These are phyloP conservation scores for Drosophila neotestacea DNA, from an alignment of 2,888 invertebrate genomes.

Conservation along the genomic window DNA sequence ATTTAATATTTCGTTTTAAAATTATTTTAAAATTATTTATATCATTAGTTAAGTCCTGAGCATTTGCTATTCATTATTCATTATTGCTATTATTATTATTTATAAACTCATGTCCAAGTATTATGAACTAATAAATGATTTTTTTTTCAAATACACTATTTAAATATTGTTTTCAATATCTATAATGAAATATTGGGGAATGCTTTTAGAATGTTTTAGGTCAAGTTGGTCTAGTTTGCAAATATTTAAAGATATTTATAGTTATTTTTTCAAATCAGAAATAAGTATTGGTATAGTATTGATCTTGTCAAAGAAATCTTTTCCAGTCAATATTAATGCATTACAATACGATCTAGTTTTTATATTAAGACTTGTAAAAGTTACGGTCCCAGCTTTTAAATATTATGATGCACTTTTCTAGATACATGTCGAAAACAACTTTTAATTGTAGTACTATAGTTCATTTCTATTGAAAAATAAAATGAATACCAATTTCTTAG, in stretches of 20 bases:
- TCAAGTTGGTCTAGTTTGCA: not conserved
- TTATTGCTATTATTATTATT: constrained; percentile 16
- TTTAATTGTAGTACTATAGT: too few species aligned
- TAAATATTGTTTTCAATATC: not conserved
- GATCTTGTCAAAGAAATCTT: too few species aligned
- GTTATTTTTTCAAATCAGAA: too few species aligned
- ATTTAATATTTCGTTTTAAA: not conserved
- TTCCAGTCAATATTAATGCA: too few species aligned
- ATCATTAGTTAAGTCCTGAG: not conserved
- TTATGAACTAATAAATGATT: constrained; percentile 31
- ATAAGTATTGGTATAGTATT: too few species aligned
- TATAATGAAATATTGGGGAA: not conserved
- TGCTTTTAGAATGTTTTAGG: not conserved
- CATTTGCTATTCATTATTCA: constrained; percentile 4
- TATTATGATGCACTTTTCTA: too few species aligned
- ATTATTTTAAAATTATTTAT: constrained; percentile 2
- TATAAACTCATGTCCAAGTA: constrained; percentile 23
- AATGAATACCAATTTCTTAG: too few species aligned
- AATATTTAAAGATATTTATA: not conserved
- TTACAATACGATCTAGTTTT: too few species aligned
- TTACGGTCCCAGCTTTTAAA: too few species aligned
- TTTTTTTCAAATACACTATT: constrained; percentile 8
- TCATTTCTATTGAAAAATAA: too few species aligned
- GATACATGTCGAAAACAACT: too few species aligned
- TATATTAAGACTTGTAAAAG: too few species aligned